phyloP scores from a whole-genome alignment of 1,140 invertebrate genomes.

The Philotrypesis tridentata region DNA sequence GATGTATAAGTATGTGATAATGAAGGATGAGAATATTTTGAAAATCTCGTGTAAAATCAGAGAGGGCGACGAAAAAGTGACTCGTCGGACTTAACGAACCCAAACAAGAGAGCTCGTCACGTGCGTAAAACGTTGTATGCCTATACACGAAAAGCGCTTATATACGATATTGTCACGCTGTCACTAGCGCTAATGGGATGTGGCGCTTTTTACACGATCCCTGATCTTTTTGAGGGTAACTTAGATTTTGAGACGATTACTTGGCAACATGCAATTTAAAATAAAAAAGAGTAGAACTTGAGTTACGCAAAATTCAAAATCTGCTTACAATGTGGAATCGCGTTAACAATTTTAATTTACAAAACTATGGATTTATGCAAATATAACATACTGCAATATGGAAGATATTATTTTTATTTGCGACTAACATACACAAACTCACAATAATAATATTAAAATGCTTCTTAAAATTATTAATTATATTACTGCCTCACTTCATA shows the following conservation, averaged over 20 bases:
- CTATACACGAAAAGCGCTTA: background rate
- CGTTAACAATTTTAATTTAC: background rate
- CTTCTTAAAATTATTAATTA: background rate
- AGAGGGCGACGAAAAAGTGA: background rate
- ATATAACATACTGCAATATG: too few relatives aligned
- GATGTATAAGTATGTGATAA: too few relatives aligned
- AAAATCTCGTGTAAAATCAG: slow-evolving; percentile 28
- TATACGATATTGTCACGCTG: background rate
- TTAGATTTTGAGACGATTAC: too few relatives aligned
- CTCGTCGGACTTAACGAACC: slow-evolving; percentile 22
- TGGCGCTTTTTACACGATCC: background rate
- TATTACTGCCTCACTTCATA: background rate
- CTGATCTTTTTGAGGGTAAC: background rate
- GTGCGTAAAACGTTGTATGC: background rate
- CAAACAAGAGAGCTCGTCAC: slow-evolving; percentile 21
- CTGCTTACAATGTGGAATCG: too few relatives aligned
- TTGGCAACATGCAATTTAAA: too few relatives aligned
- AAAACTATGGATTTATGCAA: background rate
- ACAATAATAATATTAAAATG: background rate
- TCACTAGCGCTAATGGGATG: background rate
- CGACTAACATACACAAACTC: background rate
- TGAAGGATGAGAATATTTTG: slow-evolving; percentile 9
- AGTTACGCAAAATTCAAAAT: too few relatives aligned
- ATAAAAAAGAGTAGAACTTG: too few relatives aligned
- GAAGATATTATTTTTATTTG: too few relatives aligned